Evolutionary conservation across 1,140 invertebrate genomes (phyloP), one percentile per base, ranked within the genome.

Genomic region (Pachypsylla venusta): DNA sequence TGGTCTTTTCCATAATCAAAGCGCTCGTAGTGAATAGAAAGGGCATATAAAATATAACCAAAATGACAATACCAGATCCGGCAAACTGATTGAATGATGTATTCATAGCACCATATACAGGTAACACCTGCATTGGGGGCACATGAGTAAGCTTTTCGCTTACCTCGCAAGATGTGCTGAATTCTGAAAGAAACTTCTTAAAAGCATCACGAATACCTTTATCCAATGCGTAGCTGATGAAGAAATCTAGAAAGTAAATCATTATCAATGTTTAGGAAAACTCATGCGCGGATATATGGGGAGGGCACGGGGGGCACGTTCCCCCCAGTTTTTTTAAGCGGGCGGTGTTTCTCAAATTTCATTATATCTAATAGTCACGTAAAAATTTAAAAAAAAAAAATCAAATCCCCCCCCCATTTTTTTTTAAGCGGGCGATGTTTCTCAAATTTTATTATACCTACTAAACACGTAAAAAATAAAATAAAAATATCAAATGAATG

Each of bases 41-140:
- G 42, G 42, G 42, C 42, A 48, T 48, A 19, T 48, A 48, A 22
- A 48, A 48, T n/a, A 48, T 48, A n/a, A 48, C 42, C 42, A 48
- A 22, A 19, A 48, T 48, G 7, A 48, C n/a, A 19, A 48, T 48
- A 22, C n/a, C 42, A 4, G 42, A 22, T 22, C 42, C 42, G 4
- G 42, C 22, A 22, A 48, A 48, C 42, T 48, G 42, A 22, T 48
- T n/a, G 42, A 19, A 48, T 3, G 42, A 19, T 4, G 42, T 48
- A 4, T 48, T 22, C 7, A 48, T 19, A 19, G 4, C 5, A 4
- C 42, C 42, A 22, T 48, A 48, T 3, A 48, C 7, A 22, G 22
- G 22, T 22, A 22, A 48, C 4, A 19, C n/a, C 5, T 19, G 42
- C 4, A 48, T 7, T 4, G 42, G 42, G n/a, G 42, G 42, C 4